Percentiles rank a stretch among this genome's conserved stretches.
These are phyloP conservation scores for Sturnira hondurensis DNA, from an alignment of 2,113 vertebrate species.

Conservation along the genomic window DNA sequence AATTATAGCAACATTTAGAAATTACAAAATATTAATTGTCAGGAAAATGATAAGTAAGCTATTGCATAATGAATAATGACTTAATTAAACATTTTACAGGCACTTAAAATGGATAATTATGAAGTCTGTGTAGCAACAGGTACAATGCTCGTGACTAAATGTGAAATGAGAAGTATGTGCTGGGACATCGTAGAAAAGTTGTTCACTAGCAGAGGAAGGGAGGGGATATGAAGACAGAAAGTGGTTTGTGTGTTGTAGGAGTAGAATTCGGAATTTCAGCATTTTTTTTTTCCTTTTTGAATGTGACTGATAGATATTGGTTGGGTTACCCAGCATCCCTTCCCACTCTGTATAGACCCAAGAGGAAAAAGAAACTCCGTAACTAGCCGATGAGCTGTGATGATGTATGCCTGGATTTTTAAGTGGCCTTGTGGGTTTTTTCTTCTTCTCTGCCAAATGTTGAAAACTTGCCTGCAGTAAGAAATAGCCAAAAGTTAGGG, in stretches of 20 bases:
- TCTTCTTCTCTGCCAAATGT: neutral
- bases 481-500: neutral
- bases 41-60: slow-evolving; percentile 24
- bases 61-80: slow-evolving; percentile 25
- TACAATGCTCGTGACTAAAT: neutral
- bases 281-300: neutral
- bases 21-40: neutral
- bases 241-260: neutral
- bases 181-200: neutral
- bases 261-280: neutral
- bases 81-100: neutral
- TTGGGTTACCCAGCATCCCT: neutral
- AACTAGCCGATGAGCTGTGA: neutral
- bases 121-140: neutral
- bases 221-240: neutral
- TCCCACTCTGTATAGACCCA: neutral
- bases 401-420: neutral
- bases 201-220: neutral
- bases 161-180: neutral
- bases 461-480: neutral
- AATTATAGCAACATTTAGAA: neutral
- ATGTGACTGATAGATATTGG: neutral
- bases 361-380: neutral
- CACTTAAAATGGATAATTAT: neutral
- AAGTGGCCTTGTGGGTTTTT: neutral